Conservation (phyloP, 2,888 invertebrate genomes). For the Orthosia gothica region DNA sequence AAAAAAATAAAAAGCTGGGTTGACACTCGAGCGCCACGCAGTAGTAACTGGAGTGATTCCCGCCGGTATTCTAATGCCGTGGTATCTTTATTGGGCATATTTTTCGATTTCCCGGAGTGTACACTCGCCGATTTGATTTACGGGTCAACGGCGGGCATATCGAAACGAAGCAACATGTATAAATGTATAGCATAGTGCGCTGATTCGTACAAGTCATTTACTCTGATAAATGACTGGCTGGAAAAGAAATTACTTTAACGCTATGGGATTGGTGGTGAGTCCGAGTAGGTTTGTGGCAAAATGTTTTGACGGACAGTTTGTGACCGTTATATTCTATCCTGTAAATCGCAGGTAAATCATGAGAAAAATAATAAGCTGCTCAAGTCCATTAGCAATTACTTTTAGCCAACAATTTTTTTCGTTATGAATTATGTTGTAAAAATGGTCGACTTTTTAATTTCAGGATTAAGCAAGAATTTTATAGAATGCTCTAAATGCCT, state of each 20-base stretch:
- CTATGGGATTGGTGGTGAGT: slow-evolving; percentile 1
- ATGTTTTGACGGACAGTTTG: slow-evolving; percentile 15
- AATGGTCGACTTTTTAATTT: slow-evolving; percentile 9
- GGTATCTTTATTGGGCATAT: slow-evolving; percentile 80
- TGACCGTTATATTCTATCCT: background rate
- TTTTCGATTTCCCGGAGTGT: slow-evolving; percentile 79
- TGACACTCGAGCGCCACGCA: slow-evolving; percentile 51
- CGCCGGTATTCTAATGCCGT: slow-evolving; percentile 67
- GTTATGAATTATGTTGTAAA: background rate
- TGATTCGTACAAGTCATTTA: slow-evolving; percentile 53
- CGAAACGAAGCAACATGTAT: slow-evolving; percentile 41
- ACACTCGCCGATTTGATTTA: slow-evolving; percentile 78
- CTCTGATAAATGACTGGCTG: slow-evolving; percentile 49
- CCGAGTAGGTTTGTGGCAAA: background rate
- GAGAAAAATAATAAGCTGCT: too few relatives aligned
- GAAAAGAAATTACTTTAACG: slow-evolving; percentile 33
- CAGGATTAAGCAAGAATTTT: slow-evolving; percentile 4
- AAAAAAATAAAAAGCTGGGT: slow-evolving; percentile 49
- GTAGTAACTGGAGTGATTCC: slow-evolving; percentile 61
- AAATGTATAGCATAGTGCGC: slow-evolving; percentile 20
- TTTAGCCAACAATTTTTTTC: background rate
- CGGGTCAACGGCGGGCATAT: slow-evolving; percentile 62
- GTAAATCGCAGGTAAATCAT: too few relatives aligned
- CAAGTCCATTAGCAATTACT: background rate
- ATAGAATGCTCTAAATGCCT: slow-evolving; percentile 14